A percentile compares a stretch with the other conserved stretches of the same genome.
phyloP scores from a whole-genome alignment of 2,888 invertebrate species.

The Anthrax anthrax region DNA sequence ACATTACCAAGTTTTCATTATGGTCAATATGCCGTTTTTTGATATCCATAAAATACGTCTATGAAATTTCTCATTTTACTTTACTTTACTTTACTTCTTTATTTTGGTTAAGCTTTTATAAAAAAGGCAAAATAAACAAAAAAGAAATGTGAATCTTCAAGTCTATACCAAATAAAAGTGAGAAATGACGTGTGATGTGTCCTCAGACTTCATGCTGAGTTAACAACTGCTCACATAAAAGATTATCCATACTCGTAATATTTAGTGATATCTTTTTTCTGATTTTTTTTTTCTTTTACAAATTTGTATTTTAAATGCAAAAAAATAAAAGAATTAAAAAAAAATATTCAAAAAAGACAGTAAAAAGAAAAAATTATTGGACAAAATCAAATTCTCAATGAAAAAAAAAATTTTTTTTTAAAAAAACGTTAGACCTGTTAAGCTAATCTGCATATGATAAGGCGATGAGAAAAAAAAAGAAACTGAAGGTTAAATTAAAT shows the following conservation, averaged over 20 bases:
- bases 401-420: too few species aligned
- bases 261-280: too few species aligned
- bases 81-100: too few species aligned
- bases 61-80: too few species aligned
- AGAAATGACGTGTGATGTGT: slow-evolving; percentile 13
- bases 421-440: too few species aligned
- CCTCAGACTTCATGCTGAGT: slow-evolving; percentile 11
- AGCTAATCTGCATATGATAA: neutral
- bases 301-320: neutral
- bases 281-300: neutral
- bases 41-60: too few species aligned
- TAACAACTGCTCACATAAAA: slow-evolving; percentile 4
- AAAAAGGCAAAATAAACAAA: slow-evolving; percentile 1
- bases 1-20: too few species aligned
- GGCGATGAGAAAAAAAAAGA: neutral
- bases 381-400: too few species aligned
- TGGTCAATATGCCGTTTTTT: too few species aligned
- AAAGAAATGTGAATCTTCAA: too few species aligned
- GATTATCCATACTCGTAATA: too few species aligned
- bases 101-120: too few species aligned
- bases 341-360: neutral
- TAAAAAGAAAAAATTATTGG: neutral
- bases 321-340: neutral
- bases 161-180: slow-evolving; percentile 7
- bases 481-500: slow-evolving; percentile 1